Percentiles rank a stretch among this genome's conserved stretches.
These are phyloP conservation scores for Sipha maydis DNA, from an alignment of 2,888 invertebrate species.

Conservation along the genomic window DNA sequence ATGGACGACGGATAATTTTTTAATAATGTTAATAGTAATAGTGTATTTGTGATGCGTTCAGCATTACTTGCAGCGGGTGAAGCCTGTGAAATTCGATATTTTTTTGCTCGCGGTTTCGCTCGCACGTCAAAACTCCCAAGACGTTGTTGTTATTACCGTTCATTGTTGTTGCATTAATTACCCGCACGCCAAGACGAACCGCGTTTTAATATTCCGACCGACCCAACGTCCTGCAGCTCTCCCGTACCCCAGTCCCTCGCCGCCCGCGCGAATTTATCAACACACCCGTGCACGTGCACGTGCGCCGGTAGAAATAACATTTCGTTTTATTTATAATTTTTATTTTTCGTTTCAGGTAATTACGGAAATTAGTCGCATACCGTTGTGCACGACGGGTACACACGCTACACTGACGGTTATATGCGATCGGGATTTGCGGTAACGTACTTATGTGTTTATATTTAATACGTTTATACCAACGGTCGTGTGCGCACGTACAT, in stretches of 20 bases:
- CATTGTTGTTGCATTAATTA: background rate
- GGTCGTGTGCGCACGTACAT: background rate
- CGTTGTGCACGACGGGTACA: no score
- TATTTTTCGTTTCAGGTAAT: slow-evolving; percentile 48
- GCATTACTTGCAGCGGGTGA: background rate
- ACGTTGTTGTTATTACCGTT: background rate
- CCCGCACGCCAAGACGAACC: background rate
- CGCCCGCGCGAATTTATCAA: background rate
- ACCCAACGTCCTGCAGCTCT: background rate
- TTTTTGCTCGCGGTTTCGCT: background rate
- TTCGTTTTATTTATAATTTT: background rate
- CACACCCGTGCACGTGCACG: background rate
- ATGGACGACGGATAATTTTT: background rate
- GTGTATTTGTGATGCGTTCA: background rate
- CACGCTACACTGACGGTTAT: background rate
- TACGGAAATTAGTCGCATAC: slow-evolving; percentile 29
- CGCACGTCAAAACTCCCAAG: background rate
- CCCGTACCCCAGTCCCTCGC: background rate
- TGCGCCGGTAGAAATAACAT: background rate
- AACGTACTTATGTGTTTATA: slow-evolving; percentile 23
- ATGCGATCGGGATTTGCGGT: slow-evolving; percentile 24
- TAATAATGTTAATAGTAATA: background rate
- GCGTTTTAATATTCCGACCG: background rate
- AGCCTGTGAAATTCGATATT: background rate
- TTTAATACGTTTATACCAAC: background rate